Percentiles rank a stretch among this genome's conserved stretches.
Conservation (phyloP, 2,797 vertebrate species). For the Gymnoscopelus microlampas region DNA sequence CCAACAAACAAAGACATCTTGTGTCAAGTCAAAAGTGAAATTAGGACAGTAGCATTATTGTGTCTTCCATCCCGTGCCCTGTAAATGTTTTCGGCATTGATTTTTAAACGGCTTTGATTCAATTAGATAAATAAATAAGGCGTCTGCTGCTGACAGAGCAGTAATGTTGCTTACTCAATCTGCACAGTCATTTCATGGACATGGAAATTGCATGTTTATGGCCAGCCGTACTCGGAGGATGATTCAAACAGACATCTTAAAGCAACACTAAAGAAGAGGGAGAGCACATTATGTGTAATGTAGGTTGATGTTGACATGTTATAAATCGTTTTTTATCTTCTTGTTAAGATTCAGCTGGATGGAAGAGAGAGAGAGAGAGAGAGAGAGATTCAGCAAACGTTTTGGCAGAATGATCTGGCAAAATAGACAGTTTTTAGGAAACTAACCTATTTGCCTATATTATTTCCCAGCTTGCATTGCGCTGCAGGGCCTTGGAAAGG, state of each 20-base stretch:
- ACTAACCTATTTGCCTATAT: slow-evolving; percentile 22
- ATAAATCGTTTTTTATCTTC: too few species aligned
- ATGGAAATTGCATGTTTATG: slow-evolving; percentile 31
- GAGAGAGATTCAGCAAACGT: not conserved
- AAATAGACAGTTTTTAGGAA: not conserved
- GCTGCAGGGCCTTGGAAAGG: slow-evolving; percentile 28
- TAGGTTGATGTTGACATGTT: slow-evolving; percentile 7
- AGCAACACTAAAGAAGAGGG: slow-evolving; percentile 14
- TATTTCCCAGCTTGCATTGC: slow-evolving; percentile 15
- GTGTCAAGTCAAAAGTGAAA: slow-evolving; percentile 8
- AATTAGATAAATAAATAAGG: slow-evolving; percentile 51
- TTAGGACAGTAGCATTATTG: not conserved
- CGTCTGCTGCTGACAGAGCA: slow-evolving; percentile 27
- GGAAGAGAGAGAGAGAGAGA: too few species aligned
- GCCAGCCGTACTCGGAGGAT: slow-evolving; percentile 32
- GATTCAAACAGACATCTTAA: slow-evolving; percentile 35
- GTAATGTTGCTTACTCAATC: slow-evolving; percentile 33
- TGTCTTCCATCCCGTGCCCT: slow-evolving; percentile 15
- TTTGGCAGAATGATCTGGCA: not conserved
- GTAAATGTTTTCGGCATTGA: slow-evolving; percentile 32
- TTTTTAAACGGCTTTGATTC: slow-evolving; percentile 41
- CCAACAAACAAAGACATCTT: slow-evolving; percentile 25
- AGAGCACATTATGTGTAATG: not conserved
- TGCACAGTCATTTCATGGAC: slow-evolving; percentile 24
- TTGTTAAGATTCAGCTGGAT: too few species aligned